phyloP scores from a whole-genome alignment of 2,113 vertebrate genomes.

The Neodontobutis hainanensis region DNA sequence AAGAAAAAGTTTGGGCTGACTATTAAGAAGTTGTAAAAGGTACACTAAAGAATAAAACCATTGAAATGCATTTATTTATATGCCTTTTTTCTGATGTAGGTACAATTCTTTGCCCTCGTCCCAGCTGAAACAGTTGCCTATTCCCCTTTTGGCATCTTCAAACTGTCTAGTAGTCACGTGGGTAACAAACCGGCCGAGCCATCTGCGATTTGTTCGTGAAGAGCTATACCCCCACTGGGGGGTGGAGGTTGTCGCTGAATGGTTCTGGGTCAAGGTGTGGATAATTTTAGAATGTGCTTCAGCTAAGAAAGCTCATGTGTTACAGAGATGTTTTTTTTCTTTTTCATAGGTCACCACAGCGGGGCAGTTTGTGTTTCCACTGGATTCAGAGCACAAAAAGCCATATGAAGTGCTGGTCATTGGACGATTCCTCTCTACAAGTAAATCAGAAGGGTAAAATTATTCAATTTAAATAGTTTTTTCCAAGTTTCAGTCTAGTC shows the following conservation, averaged over 20 bases:
- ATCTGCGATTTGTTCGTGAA: conserved; percentile 86
- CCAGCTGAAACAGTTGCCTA: conserved; percentile 87
- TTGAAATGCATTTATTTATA: conserved; percentile 7
- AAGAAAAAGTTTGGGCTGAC: not conserved
- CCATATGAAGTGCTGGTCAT: conserved; percentile 92
- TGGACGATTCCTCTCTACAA: conserved; percentile 75
- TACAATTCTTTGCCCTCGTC: conserved; percentile 84
- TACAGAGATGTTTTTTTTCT: not conserved
- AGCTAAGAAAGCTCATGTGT: not conserved
- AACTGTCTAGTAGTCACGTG: conserved; percentile 88
- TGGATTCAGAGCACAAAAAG: conserved; percentile 95
- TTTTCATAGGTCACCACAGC: conserved; percentile 84
- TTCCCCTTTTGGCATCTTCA: conserved; percentile 81
- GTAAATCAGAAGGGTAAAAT: conserved; percentile 52
- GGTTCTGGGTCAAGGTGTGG: conserved; percentile 97
- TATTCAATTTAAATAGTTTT: not conserved
- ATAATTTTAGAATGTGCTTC: not conserved
- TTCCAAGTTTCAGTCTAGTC: not conserved
- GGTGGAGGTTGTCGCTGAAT: conserved; percentile 84
- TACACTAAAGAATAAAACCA: too few species aligned
- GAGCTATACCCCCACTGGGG: conserved; percentile 94
- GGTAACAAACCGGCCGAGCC: conserved; percentile 94
- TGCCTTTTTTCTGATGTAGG: conserved; percentile 62
- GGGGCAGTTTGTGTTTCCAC: conserved; percentile 91
- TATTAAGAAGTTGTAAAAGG: too few species aligned